Evolutionary conservation across 1,140 invertebrate species (phyloP), one percentile per base, ranked within the genome.

Genomic region (Macrosteles quadrilineatus): DNA sequence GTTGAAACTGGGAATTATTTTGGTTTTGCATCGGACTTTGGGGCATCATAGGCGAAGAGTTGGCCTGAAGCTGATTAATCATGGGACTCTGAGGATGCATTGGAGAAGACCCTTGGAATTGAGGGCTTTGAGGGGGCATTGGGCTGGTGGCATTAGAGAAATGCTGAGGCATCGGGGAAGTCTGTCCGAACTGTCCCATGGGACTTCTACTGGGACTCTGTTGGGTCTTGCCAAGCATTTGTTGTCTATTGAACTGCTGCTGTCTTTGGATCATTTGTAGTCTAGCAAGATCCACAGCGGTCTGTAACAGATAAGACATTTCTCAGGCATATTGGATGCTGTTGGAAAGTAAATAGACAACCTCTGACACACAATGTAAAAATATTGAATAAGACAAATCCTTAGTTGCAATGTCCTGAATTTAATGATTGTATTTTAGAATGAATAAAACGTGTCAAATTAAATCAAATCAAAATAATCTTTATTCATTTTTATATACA

Each of bases 21-120:
- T 84, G 83, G 65, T 83, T 82, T 70, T 83, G 82, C 62, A 86
- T 79, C 23, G 85, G 85, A 27, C 85, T 82, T 74, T 80, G 85
- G 0, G 85, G 84, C n/a, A 63, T 25, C 19, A 63, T 63, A 6
- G 59, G 59, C 2, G 59, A 63, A 63, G 6, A 11, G 47, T 32
- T 63, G 1, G 84, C 85, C 71, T 83, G 84, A 1, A 81, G 83
- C 55, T 84, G 82, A 67, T 71, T 74, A 14, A 80, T 57, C 73
- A 80, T 72, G 0, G 80, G 80, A 74, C 80, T 81, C 68, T 77
- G 77, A 1, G 81, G 80, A 0, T 85, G 79, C 84, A 86, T 85
- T 14, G 85, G 85, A 2, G 85, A 85, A 62, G 72, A 81, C 66
- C 50, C 66, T 67, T 63, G 36, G 66, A 63, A 70, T 70, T 69